These are phyloP conservation scores for Hirundo rustica DNA, from an alignment of 2,797 vertebrate species.

Conservation along the genomic window DNA sequence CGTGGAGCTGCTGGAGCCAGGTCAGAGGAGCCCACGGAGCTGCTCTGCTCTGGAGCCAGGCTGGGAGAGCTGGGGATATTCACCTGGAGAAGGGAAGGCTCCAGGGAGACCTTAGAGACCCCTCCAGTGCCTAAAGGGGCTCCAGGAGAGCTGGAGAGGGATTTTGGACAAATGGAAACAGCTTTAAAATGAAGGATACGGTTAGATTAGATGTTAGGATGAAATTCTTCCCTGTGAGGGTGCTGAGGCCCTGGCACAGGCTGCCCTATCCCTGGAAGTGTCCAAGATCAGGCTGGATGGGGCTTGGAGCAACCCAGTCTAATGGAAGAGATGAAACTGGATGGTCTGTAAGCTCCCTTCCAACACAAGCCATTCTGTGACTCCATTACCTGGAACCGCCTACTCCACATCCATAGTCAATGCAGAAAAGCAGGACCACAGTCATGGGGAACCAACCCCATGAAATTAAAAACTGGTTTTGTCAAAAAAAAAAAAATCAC, in stretches of 20 bases:
- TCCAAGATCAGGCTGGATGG: neutral
- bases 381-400: neutral
- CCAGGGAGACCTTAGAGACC: neutral
- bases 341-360: neutral
- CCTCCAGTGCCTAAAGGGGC: neutral
- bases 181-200: neutral
- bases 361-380: neutral
- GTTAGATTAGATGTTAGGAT: neutral
- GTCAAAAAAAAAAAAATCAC: neutral
- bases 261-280: neutral
- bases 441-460: neutral
- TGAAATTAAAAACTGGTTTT: neutral
- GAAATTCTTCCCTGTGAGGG: neutral
- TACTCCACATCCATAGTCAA: neutral
- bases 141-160: neutral
- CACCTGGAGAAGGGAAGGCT: neutral
- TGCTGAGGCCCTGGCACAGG: neutral
- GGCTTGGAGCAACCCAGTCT: neutral
- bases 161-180: neutral
- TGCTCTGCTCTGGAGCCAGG: neutral
- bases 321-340: neutral
- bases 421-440: neutral
- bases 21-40: neutral
- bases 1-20: accelerated
- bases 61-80: neutral